A percentile compares a stretch with the other conserved stretches of the same genome.
phyloP scores from a whole-genome alignment of 2,888 invertebrate genomes.

The Drosophila pseudotakahashii region DNA sequence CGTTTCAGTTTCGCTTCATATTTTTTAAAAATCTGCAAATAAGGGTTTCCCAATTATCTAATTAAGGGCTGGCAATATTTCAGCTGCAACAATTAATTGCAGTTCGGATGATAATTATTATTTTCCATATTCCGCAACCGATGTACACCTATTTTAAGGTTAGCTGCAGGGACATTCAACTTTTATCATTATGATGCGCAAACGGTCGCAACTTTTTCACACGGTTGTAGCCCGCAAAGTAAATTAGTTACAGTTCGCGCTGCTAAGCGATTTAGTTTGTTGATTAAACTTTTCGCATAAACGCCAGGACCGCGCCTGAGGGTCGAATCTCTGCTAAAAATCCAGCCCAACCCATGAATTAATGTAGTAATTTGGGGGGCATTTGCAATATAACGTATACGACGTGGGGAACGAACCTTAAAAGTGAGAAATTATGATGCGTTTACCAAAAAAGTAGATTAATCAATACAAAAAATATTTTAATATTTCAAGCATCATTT shows the following conservation, averaged over 20 bases:
- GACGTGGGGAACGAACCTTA: conserved; percentile 17
- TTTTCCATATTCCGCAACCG: conserved; percentile 5
- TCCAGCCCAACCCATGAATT: conserved; percentile 31
- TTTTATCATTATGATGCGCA: conserved; percentile 79
- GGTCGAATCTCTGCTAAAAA: conserved; percentile 22
- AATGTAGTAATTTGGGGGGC: conserved; percentile 30
- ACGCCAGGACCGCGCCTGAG: conserved; percentile 65
- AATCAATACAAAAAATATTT: no score
- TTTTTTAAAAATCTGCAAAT: no score
- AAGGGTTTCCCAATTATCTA: no score
- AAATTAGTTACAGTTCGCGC: conserved; percentile 72
- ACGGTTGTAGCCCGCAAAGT: conserved; percentile 41
- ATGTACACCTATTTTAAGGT: not conserved
- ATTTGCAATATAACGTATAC: conserved; percentile 46
- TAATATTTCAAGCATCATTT: no score
- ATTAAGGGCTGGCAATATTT: not conserved
- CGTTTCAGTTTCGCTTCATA: no score
- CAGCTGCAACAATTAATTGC: conserved; percentile 48
- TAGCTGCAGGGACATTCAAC: conserved; percentile 61
- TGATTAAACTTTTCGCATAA: conserved; percentile 75
- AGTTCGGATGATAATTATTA: conserved; percentile 35
- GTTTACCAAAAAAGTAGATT: no score
- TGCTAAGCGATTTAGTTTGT: conserved; percentile 78
- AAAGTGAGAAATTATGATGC: not conserved
- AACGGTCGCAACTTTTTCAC: conserved; percentile 67